Conservation (phyloP, 2,888 invertebrate genomes). For the Leucoma salicis region DNA sequence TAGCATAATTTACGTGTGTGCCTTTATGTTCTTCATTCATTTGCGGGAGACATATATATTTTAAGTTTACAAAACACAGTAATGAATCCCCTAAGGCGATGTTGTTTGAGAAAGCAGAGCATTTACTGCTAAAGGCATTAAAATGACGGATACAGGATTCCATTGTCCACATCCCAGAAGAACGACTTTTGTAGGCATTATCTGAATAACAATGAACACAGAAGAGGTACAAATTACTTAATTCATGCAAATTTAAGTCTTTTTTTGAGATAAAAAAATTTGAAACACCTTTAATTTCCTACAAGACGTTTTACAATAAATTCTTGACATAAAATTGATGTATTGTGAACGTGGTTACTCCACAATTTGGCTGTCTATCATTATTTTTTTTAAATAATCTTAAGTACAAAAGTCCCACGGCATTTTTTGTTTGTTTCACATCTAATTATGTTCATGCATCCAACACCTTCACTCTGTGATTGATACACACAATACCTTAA, state of each 20-base stretch:
- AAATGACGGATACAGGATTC: neutral
- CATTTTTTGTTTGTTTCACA: too few species aligned
- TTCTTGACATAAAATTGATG: conserved; percentile 55
- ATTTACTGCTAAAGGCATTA: neutral
- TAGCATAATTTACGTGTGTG: too few species aligned
- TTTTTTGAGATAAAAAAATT: conserved; percentile 33
- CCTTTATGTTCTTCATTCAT: too few species aligned
- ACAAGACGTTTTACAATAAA: conserved; percentile 42
- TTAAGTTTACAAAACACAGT: too few species aligned
- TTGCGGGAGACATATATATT: too few species aligned
- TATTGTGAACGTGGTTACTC: conserved; percentile 43
- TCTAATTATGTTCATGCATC: too few species aligned
- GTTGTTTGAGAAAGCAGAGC: neutral
- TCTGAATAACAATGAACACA: conserved; percentile 43
- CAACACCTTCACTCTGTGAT: too few species aligned
- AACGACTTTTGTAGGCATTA: neutral
- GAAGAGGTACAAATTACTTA: conserved; percentile 55
- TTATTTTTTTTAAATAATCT: too few species aligned
- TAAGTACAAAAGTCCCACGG: too few species aligned
- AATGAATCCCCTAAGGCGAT: neutral
- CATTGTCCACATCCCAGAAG: conserved; percentile 2
- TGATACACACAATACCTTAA: too few species aligned
- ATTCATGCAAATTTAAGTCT: conserved; percentile 62
- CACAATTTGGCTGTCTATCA: conserved; percentile 36
- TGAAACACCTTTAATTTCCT: conserved; percentile 43